Base-by-base conservation (phyloP, 2,888 invertebrate genomes). In the Ommatoiulus sabulosus region DNA sequence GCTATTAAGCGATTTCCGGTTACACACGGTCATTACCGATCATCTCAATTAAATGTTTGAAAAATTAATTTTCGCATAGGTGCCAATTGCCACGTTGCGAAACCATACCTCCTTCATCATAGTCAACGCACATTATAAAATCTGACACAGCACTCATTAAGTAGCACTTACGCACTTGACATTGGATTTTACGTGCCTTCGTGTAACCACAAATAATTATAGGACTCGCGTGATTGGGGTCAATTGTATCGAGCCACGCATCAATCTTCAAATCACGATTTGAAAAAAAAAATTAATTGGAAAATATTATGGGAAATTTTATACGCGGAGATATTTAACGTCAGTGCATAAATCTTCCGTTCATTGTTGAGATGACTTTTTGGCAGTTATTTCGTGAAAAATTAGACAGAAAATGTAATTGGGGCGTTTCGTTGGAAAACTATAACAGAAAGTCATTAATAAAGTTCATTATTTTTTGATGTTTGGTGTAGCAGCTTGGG, bases 81-180 rank as follows among this genome's bases (percentile, higher is more conserved):
- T 72, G 72, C 72, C 72, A 72, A 72, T 72, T 72, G 72, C 20
- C 24, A 72, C 5, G 24, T 72, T 72, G 72, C 72, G 24, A 72
- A 72, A 72, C 20, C 10, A 7, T 8, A 24, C n/a, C 72, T 24
- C 24, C 72, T 72, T 63, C 63, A 20, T 20, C n/a, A 20, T 4
- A 20, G 63, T 15, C 63, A n/a, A 17, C 7, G 20, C 72, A 72
- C 24, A 72, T 72, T 72, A 24, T 24, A 20, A 72, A 72, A 72
- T 72, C 17, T 72, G 72, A 72, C 20, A 72, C 24, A 72, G 72
- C 24, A 72, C 24, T 72, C 72, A 72, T 20, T 72, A 72, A 72
- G 72, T 72, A 72, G 72, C 72, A 72, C 72, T 72, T 72, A 72
- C 72, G 72, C 72, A 72, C 72, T 72, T 72, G 72, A 72, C 72